These are phyloP conservation scores for Clarias fuscus DNA, from an alignment of 2,797 vertebrate genomes.

Conservation along the genomic window DNA sequence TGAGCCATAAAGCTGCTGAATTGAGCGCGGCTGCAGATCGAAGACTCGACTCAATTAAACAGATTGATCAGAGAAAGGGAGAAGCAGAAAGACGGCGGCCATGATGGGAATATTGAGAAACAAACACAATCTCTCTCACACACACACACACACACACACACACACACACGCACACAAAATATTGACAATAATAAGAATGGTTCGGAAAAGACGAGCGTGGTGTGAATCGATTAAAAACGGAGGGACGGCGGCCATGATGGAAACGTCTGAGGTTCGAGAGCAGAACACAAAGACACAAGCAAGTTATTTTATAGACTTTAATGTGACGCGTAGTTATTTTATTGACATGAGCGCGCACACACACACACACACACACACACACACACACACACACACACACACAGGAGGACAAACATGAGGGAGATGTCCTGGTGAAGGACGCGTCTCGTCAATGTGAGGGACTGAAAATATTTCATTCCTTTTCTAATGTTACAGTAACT, in stretches of 20 bases:
- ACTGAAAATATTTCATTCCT: background rate
- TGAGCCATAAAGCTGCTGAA: slow-evolving; percentile 50
- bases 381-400: background rate
- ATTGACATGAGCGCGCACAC: background rate
- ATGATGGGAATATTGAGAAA: background rate
- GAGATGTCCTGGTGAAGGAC: too few species aligned
- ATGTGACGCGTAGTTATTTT: background rate
- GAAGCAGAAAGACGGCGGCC: slow-evolving; percentile 28
- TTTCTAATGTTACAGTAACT: too few species aligned
- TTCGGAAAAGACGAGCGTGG: background rate
- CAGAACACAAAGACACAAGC: background rate
- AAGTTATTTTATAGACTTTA: background rate
- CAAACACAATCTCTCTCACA: background rate
- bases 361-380: too few species aligned
- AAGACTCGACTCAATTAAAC: slow-evolving; percentile 56
- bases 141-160: background rate
- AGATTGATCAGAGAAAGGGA: slow-evolving; percentile 53
- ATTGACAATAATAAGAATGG: background rate
- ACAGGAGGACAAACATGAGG: background rate
- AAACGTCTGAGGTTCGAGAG: slow-evolving; percentile 12
- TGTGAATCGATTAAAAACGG: background rate
- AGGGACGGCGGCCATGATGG: slow-evolving; percentile 17
- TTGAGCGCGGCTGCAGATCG: slow-evolving; percentile 50
- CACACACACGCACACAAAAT: background rate
- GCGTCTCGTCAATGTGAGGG: background rate